Evolutionary conservation across 2,113 vertebrate genomes (phyloP), one percentile per base, ranked within the genome.

Genomic region (Dasyornis broadbenti): DNA sequence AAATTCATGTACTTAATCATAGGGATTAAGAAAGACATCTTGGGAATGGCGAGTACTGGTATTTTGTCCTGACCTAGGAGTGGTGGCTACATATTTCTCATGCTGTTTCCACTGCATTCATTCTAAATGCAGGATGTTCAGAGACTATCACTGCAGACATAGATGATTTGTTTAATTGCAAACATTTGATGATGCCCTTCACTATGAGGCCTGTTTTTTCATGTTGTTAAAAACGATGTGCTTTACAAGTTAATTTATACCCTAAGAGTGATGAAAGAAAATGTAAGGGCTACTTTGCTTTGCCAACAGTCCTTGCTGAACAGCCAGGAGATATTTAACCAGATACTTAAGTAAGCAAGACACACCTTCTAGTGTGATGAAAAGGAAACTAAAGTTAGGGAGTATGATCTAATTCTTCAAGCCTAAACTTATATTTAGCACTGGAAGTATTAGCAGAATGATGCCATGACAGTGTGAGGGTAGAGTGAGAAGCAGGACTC

Each of bases 1-100:
- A 90, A 70, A 82, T 73, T 87, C 21, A 85, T 44, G 9, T 33
- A 54, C 40, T 89, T 92, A 96, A 97, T 95, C 66, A 80, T 2
- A 92, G 86, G 86, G 83, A 93, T 97, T 96, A 94, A 90, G 90
- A 90, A 90, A 95, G 71, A 54, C 50, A 90, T 86, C 56, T 82
- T 92, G 73, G 78, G 86, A 95, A 93, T 85, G 79, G 56, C 0
- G 6, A 30, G 50, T 81, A 75, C 64, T 80, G 68, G 57, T 72
- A 75, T 94, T 95, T 91, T 89, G 61, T 76, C 87, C 78, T 93
- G 80, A 90, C 83, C 78, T 73, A 91, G 92, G 73, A 92, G 71
- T 45, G 86, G 70, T 91, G 76, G 33, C 39, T 71, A 53, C 73
- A 85, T 93, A 96, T 93, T 95, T 79, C 63, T 87, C 86, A 90